Percentiles rank a stretch among this genome's conserved stretches.
These are phyloP conservation scores for Artibeus lituratus DNA, from an alignment of 2,797 vertebrate species.

Conservation along the genomic window DNA sequence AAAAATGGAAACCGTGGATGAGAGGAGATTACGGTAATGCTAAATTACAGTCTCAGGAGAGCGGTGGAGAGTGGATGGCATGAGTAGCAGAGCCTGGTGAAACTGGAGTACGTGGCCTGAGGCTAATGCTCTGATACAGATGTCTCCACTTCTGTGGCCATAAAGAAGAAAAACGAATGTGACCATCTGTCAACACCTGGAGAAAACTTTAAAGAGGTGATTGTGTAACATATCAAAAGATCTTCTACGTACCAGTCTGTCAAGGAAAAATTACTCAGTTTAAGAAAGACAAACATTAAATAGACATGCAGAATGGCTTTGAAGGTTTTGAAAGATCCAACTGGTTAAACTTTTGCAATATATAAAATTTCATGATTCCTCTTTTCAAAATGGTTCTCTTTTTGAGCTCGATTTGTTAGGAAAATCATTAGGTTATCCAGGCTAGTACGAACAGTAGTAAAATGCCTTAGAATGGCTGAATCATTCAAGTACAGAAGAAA, in stretches of 20 bases:
- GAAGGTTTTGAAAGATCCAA: conserved; percentile 46
- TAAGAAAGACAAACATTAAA: conserved; percentile 58
- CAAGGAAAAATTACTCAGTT: conserved; percentile 34
- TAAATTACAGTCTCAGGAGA: background rate
- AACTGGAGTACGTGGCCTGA: background rate
- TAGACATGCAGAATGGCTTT: conserved; percentile 33
- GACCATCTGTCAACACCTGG: conserved; percentile 64
- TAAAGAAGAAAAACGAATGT: conserved; percentile 26
- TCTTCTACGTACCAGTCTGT: conserved; percentile 51
- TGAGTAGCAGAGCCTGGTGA: background rate
- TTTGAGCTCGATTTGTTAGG: background rate
- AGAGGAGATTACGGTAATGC: background rate
- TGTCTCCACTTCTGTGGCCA: conserved; percentile 13
- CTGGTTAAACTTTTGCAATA: conserved; percentile 52
- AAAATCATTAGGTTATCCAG: conserved; percentile 38
- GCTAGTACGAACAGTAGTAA: background rate
- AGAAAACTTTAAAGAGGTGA: conserved; percentile 65
- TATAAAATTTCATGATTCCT: conserved; percentile 56
- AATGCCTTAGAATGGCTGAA: background rate
- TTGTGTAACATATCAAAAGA: conserved; percentile 35
- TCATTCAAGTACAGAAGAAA: background rate
- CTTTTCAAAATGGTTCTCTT: conserved; percentile 23
- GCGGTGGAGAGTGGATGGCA: background rate
- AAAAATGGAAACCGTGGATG: background rate
- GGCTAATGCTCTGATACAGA: background rate